phyloP scores from a whole-genome alignment of 2,888 invertebrate genomes.

The Aphidoletes aphidimyza region DNA sequence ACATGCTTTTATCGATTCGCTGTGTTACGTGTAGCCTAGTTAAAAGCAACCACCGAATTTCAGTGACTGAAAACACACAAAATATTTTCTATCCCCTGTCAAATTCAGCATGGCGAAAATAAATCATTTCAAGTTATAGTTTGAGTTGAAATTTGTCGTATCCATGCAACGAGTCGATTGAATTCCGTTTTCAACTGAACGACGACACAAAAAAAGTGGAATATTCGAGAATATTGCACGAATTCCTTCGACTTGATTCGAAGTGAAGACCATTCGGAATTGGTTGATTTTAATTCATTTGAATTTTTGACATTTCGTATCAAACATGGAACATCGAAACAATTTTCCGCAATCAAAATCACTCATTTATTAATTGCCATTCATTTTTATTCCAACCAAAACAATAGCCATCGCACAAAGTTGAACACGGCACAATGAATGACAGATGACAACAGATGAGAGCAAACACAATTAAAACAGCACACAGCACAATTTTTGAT shows the following conservation, averaged over 20 bases:
- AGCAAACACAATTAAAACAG: constrained; percentile 21
- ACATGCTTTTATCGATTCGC: constrained; percentile 31
- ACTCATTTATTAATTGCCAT: constrained; percentile 41
- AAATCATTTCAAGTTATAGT: constrained; percentile 22
- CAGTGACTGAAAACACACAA: too few relatives aligned
- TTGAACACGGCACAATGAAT: too few relatives aligned
- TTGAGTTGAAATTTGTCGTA: constrained; percentile 40
- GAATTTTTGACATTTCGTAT: constrained; percentile 14
- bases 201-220: neutral
- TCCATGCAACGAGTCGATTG: constrained; percentile 9
- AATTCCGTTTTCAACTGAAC: neutral
- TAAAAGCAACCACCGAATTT: neutral
- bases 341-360: neutral
- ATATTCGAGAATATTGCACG: neutral
- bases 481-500: neutral
- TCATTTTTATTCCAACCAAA: constrained; percentile 13
- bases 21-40: constrained; percentile 17
- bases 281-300: neutral
- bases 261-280: constrained; percentile 3
- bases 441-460: constrained; percentile 52
- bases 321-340: neutral
- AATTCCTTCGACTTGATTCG: neutral
- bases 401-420: neutral
- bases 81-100: constrained; percentile 39
- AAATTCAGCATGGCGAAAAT: constrained; percentile 22